These are phyloP conservation scores for Lasaia peninsularis DNA, from an alignment of 1,140 invertebrate genomes.

Conservation along the genomic window DNA sequence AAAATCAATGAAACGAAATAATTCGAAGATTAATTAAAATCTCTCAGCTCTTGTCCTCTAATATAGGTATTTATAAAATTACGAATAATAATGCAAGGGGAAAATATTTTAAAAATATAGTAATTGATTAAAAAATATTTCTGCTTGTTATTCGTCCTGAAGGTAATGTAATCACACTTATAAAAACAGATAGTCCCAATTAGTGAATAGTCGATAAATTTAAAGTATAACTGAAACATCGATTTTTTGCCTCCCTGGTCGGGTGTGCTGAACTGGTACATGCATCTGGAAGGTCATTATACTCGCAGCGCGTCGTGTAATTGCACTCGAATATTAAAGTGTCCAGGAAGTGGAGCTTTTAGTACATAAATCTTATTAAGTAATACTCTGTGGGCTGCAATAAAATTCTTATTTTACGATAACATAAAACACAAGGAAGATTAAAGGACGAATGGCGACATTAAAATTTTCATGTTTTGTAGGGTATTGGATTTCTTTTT, in stretches of 20 bases:
- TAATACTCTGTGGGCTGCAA: not conserved
- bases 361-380: not conserved
- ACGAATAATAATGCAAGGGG: too few species aligned
- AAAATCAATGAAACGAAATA: too few species aligned
- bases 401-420: constrained; percentile 1
- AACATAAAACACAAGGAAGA: not conserved
- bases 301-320: constrained; percentile 20
- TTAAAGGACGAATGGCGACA: not conserved
- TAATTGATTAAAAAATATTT: too few species aligned
- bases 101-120: too few species aligned
- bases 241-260: not conserved
- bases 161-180: too few species aligned
- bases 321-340: constrained; percentile 19
- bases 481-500: too few species aligned
- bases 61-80: too few species aligned
- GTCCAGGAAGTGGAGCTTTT: constrained; percentile 23
- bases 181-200: too few species aligned
- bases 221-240: not conserved
- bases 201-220: too few species aligned
- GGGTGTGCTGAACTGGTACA: constrained; percentile 21
- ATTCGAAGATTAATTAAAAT: too few species aligned
- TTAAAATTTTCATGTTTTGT: not conserved
- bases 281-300: constrained; percentile 18
- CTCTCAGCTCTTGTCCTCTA: too few species aligned
- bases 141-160: too few species aligned